phyloP scores from a whole-genome alignment of 2,888 invertebrate species.

The Lapara coniferarum region DNA sequence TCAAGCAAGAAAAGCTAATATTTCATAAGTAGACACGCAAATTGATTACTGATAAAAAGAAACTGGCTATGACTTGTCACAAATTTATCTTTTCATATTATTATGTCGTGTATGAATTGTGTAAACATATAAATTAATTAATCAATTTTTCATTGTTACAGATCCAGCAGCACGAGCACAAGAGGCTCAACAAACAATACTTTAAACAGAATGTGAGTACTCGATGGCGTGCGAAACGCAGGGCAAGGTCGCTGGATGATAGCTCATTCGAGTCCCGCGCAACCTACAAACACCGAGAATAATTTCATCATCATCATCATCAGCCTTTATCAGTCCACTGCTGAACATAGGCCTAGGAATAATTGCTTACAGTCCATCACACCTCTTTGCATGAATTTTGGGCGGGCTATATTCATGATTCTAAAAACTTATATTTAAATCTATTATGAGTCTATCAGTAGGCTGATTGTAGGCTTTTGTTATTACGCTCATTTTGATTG shows the following conservation, averaged over 20 bases:
- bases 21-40: too few relatives aligned
- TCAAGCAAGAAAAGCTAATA: too few relatives aligned
- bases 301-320: too few relatives aligned
- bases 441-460: too few relatives aligned
- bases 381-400: neutral
- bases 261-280: conserved; percentile 27
- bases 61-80: too few relatives aligned
- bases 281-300: conserved; percentile 18
- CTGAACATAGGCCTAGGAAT: too few relatives aligned
- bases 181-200: neutral
- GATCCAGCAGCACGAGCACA: neutral
- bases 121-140: neutral
- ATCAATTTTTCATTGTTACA: conserved; percentile 3
- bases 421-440: neutral
- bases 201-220: conserved; percentile 15
- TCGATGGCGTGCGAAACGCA: conserved; percentile 11
- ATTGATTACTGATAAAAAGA: too few relatives aligned
- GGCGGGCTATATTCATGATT: neutral
- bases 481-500: too few relatives aligned
- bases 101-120: neutral
- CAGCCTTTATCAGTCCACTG: too few relatives aligned
- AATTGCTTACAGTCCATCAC: conserved; percentile 14
- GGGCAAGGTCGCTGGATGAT: conserved; percentile 23
- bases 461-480: too few relatives aligned
- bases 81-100: too few relatives aligned